phyloP scores from a whole-genome alignment of 2,113 vertebrate genomes.

The Myiagra hebetior region DNA sequence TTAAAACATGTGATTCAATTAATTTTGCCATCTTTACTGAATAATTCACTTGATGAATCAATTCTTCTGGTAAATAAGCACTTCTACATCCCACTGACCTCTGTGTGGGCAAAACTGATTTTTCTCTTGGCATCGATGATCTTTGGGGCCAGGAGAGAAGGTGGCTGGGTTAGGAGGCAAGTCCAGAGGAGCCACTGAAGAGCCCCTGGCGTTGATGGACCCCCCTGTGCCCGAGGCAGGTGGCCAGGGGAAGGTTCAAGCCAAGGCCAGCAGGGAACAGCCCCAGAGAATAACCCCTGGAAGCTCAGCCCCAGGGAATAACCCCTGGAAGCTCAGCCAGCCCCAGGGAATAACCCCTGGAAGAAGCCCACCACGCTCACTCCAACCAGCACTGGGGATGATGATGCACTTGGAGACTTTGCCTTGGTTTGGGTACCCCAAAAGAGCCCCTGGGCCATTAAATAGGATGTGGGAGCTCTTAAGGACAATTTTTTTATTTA shows the following conservation, averaged over 20 bases:
- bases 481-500: neutral
- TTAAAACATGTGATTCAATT: neutral
- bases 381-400: neutral
- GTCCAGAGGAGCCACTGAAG: rapidly evolving
- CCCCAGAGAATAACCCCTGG: neutral
- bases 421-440: neutral
- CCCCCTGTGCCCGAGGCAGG: neutral
- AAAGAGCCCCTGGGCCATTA: neutral
- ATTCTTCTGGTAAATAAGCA: neutral
- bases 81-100: neutral
- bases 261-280: neutral
- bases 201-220: rapidly evolving
- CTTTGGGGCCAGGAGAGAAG: neutral
- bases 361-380: neutral
- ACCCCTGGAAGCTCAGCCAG: neutral
- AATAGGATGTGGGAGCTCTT: neutral
- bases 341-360: neutral
- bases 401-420: neutral
- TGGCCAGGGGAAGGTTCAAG: neutral
- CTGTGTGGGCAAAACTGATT: neutral
- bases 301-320: neutral
- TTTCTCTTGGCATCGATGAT: neutral
- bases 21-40: conserved; percentile 2
- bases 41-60: neutral
- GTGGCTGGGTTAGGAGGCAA: neutral